These are phyloP conservation scores for Sarotherodon lohbergeri DNA, from an alignment of 2,113 vertebrate species.

Conservation along the genomic window DNA sequence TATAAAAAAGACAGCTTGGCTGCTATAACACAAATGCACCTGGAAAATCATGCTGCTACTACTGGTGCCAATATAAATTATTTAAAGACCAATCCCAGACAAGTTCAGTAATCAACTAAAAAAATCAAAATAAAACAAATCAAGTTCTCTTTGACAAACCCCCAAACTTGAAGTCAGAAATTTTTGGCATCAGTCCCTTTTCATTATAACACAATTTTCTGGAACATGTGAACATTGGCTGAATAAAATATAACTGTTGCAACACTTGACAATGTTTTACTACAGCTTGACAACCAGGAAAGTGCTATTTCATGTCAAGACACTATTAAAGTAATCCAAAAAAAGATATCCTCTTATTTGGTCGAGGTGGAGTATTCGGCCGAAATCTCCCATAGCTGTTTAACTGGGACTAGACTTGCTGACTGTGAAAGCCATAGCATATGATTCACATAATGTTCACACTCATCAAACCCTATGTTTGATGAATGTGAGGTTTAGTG, in stretches of 20 bases:
- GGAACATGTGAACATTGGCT: neutral
- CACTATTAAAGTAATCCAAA: neutral
- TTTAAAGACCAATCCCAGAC: neutral
- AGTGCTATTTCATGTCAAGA: neutral
- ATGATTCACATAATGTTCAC: neutral
- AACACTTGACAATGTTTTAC: neutral
- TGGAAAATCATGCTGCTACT: neutral
- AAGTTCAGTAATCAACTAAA: neutral
- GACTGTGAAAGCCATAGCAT: neutral
- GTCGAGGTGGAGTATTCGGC: neutral
- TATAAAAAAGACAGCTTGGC: neutral
- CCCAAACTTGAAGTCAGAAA: neutral
- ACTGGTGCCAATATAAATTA: neutral
- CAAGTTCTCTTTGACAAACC: neutral
- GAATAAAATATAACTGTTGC: neutral
- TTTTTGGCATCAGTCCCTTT: neutral
- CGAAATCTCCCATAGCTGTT: neutral
- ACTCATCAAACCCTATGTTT: neutral
- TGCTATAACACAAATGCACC: neutral
- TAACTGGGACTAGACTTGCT: neutral
- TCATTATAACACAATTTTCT: neutral
- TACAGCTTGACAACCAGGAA: neutral
- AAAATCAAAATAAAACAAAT: neutral
- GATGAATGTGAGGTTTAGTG: neutral
- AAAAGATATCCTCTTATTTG: neutral